A percentile compares a stretch with the other conserved stretches of the same genome.
Evolutionary conservation across 2,797 vertebrate genomes (phyloP).

Genomic region (Myotis vivesi): DNA sequence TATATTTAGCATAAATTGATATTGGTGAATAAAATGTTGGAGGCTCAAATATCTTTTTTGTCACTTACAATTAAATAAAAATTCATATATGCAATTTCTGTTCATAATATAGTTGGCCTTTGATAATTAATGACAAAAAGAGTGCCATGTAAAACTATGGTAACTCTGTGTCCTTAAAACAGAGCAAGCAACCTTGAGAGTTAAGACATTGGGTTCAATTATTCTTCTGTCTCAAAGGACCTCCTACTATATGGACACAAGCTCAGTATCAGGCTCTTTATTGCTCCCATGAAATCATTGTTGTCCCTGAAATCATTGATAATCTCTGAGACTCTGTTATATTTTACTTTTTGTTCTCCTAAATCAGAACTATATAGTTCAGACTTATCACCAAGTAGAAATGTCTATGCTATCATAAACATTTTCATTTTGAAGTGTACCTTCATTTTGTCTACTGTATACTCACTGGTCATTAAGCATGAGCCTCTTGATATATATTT

Average conservation of each 20-base stretch:
- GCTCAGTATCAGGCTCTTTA: not conserved
- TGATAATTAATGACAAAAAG: conserved; percentile 7
- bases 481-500: not conserved
- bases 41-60: not conserved
- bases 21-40: not conserved
- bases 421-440: not conserved
- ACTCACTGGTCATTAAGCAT: not conserved
- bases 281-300: not conserved
- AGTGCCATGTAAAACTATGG: not conserved
- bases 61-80: conserved; percentile 1
- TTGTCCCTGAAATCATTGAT: not conserved
- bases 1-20: not conserved
- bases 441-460: not conserved
- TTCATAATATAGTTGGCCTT: not conserved
- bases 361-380: not conserved
- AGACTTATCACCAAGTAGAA: not conserved
- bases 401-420: not conserved
- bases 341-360: not conserved
- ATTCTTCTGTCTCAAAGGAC: not conserved
- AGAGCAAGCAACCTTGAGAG: not conserved
- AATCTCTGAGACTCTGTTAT: not conserved
- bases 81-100: not conserved
- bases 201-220: not conserved
- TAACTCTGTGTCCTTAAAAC: not conserved
- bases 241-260: not conserved